These are phyloP conservation scores for Drosophila prolongata DNA, from an alignment of 2,888 invertebrate species.

Conservation along the genomic window DNA sequence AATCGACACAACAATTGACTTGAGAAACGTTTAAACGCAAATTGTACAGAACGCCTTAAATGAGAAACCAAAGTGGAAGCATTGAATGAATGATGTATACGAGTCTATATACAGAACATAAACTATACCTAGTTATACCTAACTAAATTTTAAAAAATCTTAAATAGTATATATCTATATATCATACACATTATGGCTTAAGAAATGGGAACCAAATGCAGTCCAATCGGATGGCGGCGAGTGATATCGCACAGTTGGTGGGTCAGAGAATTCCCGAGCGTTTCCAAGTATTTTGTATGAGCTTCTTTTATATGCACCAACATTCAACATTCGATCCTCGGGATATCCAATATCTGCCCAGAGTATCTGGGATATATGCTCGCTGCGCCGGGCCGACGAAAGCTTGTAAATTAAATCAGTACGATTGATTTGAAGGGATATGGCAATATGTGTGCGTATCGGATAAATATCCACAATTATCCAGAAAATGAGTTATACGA, in stretches of 20 bases:
- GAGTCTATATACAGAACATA: slow-evolving; percentile 74
- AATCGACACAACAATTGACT: slow-evolving; percentile 72
- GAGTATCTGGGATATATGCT: not conserved
- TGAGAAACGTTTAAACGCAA: slow-evolving; percentile 74
- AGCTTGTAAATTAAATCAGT: slow-evolving; percentile 39
- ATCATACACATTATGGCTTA: slow-evolving; percentile 54
- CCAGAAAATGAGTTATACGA: slow-evolving; percentile 44
- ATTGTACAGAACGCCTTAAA: slow-evolving; percentile 81
- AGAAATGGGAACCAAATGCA: slow-evolving; percentile 73
- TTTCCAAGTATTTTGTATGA: slow-evolving; percentile 43
- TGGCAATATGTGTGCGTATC: slow-evolving; percentile 47
- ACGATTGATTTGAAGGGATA: slow-evolving; percentile 50
- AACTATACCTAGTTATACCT: slow-evolving; percentile 70
- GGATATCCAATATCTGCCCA: slow-evolving; percentile 18
- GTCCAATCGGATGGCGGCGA: slow-evolving; percentile 26
- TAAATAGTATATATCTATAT: slow-evolving; percentile 37
- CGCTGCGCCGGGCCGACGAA: slow-evolving; percentile 14
- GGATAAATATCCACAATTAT: slow-evolving; percentile 3
- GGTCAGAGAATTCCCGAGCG: slow-evolving; percentile 19
- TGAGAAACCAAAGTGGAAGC: slow-evolving; percentile 41
- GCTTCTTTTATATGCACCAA: slow-evolving; percentile 29
- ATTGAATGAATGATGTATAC: slow-evolving; percentile 73
- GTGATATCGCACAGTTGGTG: slow-evolving; percentile 14
- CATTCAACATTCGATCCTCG: slow-evolving; percentile 3
- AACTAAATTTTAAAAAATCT: slow-evolving; percentile 64